phyloP scores from a whole-genome alignment of 2,113 vertebrate genomes.

The Sclerurus mexicanus region DNA sequence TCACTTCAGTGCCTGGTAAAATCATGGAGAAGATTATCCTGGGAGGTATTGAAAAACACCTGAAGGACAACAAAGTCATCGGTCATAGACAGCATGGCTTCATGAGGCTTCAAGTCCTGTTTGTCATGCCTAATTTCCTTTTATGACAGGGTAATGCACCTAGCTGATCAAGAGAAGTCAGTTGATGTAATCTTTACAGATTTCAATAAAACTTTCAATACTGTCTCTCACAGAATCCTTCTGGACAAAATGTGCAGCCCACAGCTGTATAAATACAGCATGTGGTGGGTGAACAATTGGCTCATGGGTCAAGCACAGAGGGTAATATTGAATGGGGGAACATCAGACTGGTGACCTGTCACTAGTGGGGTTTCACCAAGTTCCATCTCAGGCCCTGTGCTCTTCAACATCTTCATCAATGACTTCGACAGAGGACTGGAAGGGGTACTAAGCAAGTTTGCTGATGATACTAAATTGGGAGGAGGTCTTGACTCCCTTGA shows the following conservation, averaged over 20 bases:
- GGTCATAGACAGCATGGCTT: neutral
- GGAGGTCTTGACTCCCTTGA: neutral
- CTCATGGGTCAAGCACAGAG: neutral
- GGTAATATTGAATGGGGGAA: neutral
- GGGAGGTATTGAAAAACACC: neutral
- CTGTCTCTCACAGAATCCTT: neutral
- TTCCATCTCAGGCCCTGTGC: no score
- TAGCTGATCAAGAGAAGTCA: neutral
- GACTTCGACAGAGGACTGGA: neutral
- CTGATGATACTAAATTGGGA: neutral
- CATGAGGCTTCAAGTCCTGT: neutral
- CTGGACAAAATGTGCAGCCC: neutral
- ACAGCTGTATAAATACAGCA: neutral
- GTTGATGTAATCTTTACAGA: neutral
- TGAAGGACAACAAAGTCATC: neutral
- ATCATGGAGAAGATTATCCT: neutral
- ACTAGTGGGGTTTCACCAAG: neutral
- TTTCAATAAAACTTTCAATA: neutral
- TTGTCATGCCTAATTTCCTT: neutral
- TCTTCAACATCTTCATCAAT: neutral
- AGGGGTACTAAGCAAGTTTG: neutral
- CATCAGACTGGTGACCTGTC: no score
- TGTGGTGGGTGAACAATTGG: neutral
- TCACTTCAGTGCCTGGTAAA: neutral
- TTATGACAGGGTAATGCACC: fast-evolving